Evolutionary conservation across 2,888 invertebrate genomes (phyloP).

Genomic region (Meganola albula): DNA sequence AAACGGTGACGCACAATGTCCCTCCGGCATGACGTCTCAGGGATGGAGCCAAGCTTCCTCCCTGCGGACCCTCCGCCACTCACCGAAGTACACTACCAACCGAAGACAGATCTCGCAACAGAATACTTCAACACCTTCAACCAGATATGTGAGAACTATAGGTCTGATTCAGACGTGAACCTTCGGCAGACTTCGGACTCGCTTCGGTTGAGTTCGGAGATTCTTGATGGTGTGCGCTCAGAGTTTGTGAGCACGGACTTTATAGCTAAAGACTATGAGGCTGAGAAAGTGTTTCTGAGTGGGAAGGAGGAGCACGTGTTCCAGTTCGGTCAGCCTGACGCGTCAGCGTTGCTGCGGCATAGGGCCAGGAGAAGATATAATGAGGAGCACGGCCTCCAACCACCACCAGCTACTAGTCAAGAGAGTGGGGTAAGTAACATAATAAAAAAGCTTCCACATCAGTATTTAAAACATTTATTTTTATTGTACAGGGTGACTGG

Average conservation of each 20-base stretch:
- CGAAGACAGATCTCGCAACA: constrained; percentile 54
- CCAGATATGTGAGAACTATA: constrained; percentile 65
- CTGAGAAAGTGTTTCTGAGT: constrained; percentile 57
- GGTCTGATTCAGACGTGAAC: constrained; percentile 49
- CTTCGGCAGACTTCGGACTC: constrained; percentile 63
- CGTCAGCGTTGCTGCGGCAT: constrained; percentile 73
- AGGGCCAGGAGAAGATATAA: constrained; percentile 62
- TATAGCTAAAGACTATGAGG: constrained; percentile 31
- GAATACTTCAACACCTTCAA: constrained; percentile 72
- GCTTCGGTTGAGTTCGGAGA: constrained; percentile 59
- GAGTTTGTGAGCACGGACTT: constrained; percentile 48
- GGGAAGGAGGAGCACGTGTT: constrained; percentile 63
- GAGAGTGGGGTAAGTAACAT: constrained; percentile 76
- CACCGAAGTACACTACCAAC: constrained; percentile 52
- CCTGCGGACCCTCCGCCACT: constrained; percentile 79
- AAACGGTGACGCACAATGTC: constrained; percentile 43
- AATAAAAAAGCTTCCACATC: not conserved
- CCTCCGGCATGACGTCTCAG: constrained; percentile 51
- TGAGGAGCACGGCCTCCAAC: constrained; percentile 65
- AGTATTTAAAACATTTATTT: too few species aligned
- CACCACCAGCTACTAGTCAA: constrained; percentile 62
- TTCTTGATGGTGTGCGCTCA: constrained; percentile 50
- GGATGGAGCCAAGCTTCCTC: constrained; percentile 68
- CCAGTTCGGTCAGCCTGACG: constrained; percentile 79
- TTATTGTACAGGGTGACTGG: too few species aligned